These are phyloP conservation scores for Ia io DNA, from an alignment of 2,113 vertebrate genomes.

Conservation along the genomic window DNA sequence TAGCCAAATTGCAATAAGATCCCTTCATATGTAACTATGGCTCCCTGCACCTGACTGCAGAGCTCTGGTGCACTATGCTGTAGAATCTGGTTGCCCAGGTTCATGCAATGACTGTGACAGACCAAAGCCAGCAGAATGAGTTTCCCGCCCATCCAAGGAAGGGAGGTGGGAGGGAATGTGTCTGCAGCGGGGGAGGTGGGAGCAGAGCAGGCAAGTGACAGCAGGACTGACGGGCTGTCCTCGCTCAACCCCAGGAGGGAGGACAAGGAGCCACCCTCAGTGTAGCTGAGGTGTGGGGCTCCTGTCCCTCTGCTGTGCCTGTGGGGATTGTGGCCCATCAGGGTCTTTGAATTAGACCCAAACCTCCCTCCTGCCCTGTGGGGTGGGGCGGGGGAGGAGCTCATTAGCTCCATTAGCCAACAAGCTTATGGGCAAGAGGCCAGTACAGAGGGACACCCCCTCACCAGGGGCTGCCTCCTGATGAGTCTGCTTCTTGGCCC, in stretches of 20 bases:
- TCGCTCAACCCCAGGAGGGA: neutral
- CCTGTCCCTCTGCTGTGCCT: no score
- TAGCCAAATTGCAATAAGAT: neutral
- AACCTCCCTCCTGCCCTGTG: neutral
- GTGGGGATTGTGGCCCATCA: neutral
- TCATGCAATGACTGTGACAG: neutral
- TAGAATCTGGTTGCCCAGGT: neutral
- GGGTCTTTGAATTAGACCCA: neutral
- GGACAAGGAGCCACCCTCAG: neutral
- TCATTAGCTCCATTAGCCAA: neutral
- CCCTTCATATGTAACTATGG: neutral
- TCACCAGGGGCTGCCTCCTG: neutral
- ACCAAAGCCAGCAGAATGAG: neutral
- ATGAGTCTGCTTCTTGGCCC: neutral
- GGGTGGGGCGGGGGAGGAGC: neutral
- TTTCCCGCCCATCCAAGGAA: neutral
- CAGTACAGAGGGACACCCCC: neutral
- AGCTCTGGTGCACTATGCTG: neutral
- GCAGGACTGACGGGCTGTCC: neutral
- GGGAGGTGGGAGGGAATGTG: neutral
- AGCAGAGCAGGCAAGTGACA: neutral
- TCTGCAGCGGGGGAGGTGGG: neutral
- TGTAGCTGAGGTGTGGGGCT: neutral
- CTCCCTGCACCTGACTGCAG: neutral
- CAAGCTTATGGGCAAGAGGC: neutral